Evolutionary conservation across 2,888 invertebrate genomes (phyloP).

Genomic region (Philonicus albiceps): DNA sequence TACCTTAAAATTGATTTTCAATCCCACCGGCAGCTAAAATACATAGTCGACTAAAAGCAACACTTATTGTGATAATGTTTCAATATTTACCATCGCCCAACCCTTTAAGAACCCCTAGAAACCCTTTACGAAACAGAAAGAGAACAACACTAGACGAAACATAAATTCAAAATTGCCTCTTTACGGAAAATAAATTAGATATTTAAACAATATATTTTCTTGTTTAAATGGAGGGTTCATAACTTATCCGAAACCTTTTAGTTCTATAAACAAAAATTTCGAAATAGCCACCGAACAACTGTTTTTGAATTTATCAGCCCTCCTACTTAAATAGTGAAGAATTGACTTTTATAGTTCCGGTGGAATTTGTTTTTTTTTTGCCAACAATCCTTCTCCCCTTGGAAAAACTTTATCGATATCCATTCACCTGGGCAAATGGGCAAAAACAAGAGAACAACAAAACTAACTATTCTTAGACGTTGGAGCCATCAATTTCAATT

Average conservation of each 20-base stretch:
- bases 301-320: not conserved
- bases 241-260: not conserved
- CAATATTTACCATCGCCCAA: not conserved
- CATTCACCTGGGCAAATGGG: not conserved
- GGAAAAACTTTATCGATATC: slow-evolving; percentile 4
- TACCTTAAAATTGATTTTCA: not conserved
- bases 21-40: not conserved
- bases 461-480: not conserved
- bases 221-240: not conserved
- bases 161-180: not conserved
- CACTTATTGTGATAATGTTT: not conserved
- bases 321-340: not conserved
- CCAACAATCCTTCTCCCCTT: not conserved
- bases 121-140: not conserved
- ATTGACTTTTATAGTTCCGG: not conserved
- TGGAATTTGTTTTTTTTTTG: not conserved
- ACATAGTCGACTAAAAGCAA: not conserved
- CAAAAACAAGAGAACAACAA: not conserved
- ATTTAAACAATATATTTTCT: not conserved
- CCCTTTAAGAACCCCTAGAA: not conserved
- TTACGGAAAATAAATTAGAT: not conserved
- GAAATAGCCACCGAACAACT: not conserved
- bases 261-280: not conserved
- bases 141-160: not conserved
- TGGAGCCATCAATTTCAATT: slow-evolving; percentile 4